Conservation (phyloP, 2,113 vertebrate species). For the Eulacestoma nigropectus region DNA sequence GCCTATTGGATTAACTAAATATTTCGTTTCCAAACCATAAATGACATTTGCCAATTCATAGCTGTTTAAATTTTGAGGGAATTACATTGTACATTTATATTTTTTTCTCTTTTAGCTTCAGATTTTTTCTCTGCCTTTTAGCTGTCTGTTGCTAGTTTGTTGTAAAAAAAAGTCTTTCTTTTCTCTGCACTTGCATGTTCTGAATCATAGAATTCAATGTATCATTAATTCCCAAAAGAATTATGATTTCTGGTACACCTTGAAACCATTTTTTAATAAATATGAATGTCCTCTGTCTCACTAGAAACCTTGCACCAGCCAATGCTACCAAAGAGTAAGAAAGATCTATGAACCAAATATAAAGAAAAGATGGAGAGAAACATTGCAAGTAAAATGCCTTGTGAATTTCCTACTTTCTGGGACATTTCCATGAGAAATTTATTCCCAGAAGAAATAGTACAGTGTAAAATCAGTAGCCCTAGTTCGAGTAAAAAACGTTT, state of each 20-base stretch:
- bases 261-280: background rate
- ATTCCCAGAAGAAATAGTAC: background rate
- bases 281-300: background rate
- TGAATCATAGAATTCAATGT: background rate
- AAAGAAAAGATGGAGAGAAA: background rate
- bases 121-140: background rate
- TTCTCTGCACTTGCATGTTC: background rate
- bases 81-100: background rate
- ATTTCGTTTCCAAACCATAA: background rate
- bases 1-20: background rate
- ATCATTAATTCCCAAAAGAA: background rate
- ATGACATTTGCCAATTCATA: background rate
- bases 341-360: background rate
- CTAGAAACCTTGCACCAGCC: background rate
- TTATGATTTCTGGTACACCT: background rate
- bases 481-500: background rate
- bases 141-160: background rate
- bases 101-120: background rate
- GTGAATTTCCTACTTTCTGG: background rate
- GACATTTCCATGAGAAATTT: background rate
- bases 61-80: background rate
- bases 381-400: background rate
- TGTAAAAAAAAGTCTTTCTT: background rate
- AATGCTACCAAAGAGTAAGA: background rate
- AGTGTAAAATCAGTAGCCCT: background rate